Evolutionary conservation across 2,113 vertebrate species (phyloP).

Genomic region (Istiophorus platypterus): DNA sequence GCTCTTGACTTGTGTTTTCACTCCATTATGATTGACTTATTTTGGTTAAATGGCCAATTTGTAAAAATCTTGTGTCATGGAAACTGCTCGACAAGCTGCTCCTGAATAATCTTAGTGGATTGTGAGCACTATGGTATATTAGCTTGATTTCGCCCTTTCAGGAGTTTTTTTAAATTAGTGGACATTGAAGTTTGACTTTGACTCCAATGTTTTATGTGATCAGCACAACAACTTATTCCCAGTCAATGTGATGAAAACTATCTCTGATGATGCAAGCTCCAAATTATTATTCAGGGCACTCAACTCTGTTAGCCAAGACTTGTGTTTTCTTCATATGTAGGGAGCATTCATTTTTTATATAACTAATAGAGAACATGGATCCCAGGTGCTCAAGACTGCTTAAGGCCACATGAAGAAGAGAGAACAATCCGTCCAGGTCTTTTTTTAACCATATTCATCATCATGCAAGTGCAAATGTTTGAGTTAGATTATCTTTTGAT

Average conservation of each 20-base stretch:
- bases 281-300: background rate
- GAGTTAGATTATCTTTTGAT: background rate
- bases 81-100: conserved; percentile 15
- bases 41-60: conserved; percentile 13
- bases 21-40: background rate
- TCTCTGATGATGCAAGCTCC: background rate
- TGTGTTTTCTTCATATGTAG: no score
- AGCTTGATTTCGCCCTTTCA: conserved; percentile 7
- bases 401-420: no score
- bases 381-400: no score
- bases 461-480: background rate
- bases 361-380: no score
- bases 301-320: no score
- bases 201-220: background rate
- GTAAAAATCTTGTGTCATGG: conserved; percentile 3
- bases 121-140: background rate
- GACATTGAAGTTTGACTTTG: background rate
- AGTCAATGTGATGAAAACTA: background rate
- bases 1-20: background rate
- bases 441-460: background rate
- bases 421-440: no score
- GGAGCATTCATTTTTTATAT: no score
- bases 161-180: no score
- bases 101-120: background rate
- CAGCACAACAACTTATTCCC: background rate